Evolutionary conservation across 2,888 invertebrate species (phyloP), one percentile per base, ranked within the genome.

Genomic region (Congeria kusceri): DNA sequence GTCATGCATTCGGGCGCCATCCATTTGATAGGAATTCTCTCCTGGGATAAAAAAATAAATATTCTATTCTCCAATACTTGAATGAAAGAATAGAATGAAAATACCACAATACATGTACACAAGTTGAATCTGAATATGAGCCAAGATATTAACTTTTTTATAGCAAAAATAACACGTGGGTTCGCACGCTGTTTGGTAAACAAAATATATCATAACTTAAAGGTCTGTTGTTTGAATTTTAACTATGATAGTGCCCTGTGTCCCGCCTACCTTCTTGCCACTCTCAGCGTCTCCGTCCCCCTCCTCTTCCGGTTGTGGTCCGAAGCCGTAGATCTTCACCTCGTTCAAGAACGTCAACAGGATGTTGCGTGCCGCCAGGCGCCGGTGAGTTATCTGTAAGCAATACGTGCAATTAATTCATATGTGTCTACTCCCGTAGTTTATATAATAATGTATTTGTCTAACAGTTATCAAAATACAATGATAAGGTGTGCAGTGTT

Each of bases 291-390:
- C 78, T 1, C 66, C 82, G 3, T 75, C 66, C 0, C 75, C 75
- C 28, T 78, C 81, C 9, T 80, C 83, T 2, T 49, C 47, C 9
- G 76, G 79, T 9, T 81, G 80, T 5, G 88, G 88, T 7, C 88
- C 88, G 66, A 87, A 88, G 23, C 88, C 88, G 7, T 81, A 56
- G 15, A 88, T 83, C 64, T 87, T 88, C 7, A 80, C 72, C 39
- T 87, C 83, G 25, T 80, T 72, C 23, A 81, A 25, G 63, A 86
- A 85, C 1, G 82, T 87, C 58, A 87, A 65, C 25, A 88, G 58
- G 29, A 87, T 69, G 63, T 88, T 88, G 57, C 88, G 70, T 1
- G 88, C 88, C 1, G 88, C 88, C 11, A 88, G 80, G n/a, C 86
- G 77, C 39, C 82, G 65, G 72, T 88, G 88, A 11, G 83, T 77